Evolutionary conservation across 2,888 invertebrate species (phyloP).

Genomic region (Unio delphinus): DNA sequence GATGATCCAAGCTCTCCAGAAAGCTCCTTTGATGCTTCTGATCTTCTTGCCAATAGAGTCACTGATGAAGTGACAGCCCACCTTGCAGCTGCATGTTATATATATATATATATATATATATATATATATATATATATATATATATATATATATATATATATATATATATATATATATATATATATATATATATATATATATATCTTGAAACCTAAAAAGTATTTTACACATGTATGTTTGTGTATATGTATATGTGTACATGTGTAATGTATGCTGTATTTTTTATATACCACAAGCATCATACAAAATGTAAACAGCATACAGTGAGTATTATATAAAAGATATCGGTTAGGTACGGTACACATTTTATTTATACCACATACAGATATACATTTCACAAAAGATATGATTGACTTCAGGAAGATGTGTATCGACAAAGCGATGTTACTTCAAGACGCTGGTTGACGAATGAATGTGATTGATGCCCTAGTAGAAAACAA

Average conservation of each 20-base stretch:
- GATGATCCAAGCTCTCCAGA: constrained; percentile 68
- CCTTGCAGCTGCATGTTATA: constrained; percentile 91
- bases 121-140: constrained; percentile 66
- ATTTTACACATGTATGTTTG: neutral
- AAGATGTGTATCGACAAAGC: no score
- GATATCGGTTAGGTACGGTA: no score
- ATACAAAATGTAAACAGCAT: no score
- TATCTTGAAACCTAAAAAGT: neutral
- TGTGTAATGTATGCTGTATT: no score
- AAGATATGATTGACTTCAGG: no score
- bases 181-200: constrained; percentile 40
- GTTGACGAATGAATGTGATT: no score
- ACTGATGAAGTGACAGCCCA: constrained; percentile 96
- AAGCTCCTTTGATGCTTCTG: constrained; percentile 79
- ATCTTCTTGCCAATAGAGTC: constrained; percentile 85
- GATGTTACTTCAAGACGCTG: no score
- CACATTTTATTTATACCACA: no score
- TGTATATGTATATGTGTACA: neutral
- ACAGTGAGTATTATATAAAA: no score
- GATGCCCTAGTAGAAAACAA: no score
- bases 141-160: constrained; percentile 57
- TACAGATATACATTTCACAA: no score
- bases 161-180: constrained; percentile 66
- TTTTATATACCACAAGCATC: no score
- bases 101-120: constrained; percentile 42